Base-by-base conservation (phyloP, 2,888 invertebrate species). In the Drosophila paranaensis region DNA sequence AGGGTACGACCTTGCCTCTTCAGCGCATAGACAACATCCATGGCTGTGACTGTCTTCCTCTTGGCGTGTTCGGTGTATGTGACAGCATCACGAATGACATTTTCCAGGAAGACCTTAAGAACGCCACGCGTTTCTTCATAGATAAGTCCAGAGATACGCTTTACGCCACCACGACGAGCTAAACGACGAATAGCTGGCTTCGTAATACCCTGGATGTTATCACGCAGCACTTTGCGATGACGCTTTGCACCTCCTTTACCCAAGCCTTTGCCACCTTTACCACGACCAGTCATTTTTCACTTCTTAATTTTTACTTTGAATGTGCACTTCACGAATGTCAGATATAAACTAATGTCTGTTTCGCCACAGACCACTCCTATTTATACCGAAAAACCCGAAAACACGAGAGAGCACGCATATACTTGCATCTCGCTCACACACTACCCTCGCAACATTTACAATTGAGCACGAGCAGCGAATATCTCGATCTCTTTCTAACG, bases 181-280 rank as follows among this genome's bases (percentile, higher is more conserved):
- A 96, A 91, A 92, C 96, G 95, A 90, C 96, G 94, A 70, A 96
- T 96, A 0, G 96, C 96, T 0, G 96, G 96, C 74, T 95, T 96
- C 0, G 96, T 96, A 70, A 53, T 53, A 14, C 53, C 53, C 53
- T 53, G 53, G 92, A 96, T 96, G 91, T 96, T 96, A 91, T 96
- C 96, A 77, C 96, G 94, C 9, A 96, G 96, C 2, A 97, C 96
- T 92, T 97, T 97, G 67, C 97, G 94, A 93, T 97, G 97, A 79
- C 97, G 96, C 92, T 96, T 97, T 37, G 96, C 97, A 73, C 96
- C 96, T 77, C 96, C 96, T 93, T 96, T 96, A 63, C 96, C 96
- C 60, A 96, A 93, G 70, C 96, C 96, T 93, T 96, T 96, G 64
- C 96, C 95, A 91, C 96, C 96, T 94, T 96, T 96, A 69, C 96